Evolutionary conservation across 2,113 vertebrate species (phyloP), one percentile per base, ranked within the genome.

Genomic region (Coracopsis vasa): DNA sequence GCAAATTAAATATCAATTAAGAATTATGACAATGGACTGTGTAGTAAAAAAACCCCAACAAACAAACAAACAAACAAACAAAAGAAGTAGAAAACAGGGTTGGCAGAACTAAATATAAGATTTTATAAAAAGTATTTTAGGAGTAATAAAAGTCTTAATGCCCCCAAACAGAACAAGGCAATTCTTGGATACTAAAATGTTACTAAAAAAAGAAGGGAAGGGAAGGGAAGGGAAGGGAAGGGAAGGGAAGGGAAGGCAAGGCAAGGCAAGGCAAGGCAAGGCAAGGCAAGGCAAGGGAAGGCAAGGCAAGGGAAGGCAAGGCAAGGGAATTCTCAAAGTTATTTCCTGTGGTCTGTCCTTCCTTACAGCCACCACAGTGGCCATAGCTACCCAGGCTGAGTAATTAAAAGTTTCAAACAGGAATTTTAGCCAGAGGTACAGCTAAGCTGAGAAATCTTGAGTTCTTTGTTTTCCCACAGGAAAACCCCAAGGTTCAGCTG

Each of bases 101-200:
- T 86, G 15, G 23, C 3, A 72, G 28, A 86, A 41, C 3, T 51
- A 66, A 92, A 66, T 70, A 44, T 3, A 65, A 67, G 4, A 50
- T 42, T 48, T 41, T n/a, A 20, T 29, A 2, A 1, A 4, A 27
- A 65, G 6, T 41, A 5, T 66, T 75, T 54, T 35, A n/a, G 9
- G 4, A 73, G 3, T 47, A 42, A 69, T n/a, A 84, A 64, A 31
- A n/a, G 37, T 19, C 29, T 16, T 64, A 35, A 48, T 69, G 2
- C 0, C 2, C 17, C 5, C 11, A 80, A 75, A 53, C 2, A 86
- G 13, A 66, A 62, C 2, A 82, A 56, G 28, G 50, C 1, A 4
- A 23, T 48, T 67, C 58, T 5, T 58, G 4, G 20, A 41, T 11
- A 18, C 2, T 25, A 44, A 78, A 41, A 54, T 54, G 16, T 37